Conservation (phyloP, 2,113 vertebrate genomes). For the Coptodon bakossiorum region DNA sequence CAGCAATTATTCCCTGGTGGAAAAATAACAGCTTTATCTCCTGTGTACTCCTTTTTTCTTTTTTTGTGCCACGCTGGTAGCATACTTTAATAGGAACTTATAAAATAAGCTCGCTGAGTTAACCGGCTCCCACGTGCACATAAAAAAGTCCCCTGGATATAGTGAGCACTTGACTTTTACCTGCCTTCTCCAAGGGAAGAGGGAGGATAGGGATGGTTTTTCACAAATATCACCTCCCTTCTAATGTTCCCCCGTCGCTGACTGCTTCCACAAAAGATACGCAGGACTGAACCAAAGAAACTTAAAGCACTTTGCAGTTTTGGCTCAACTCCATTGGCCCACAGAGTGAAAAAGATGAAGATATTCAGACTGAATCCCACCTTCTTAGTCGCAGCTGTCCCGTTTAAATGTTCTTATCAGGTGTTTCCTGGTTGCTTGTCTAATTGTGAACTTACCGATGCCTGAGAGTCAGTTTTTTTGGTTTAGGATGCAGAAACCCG, state of each 20-base stretch:
- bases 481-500: constrained; percentile 80
- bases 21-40: constrained; percentile 61
- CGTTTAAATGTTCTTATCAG: not conserved
- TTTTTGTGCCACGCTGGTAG: constrained; percentile 48
- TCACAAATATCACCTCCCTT: constrained; percentile 69
- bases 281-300: constrained; percentile 24
- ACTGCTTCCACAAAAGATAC: constrained; percentile 26
- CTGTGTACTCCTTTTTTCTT: constrained; percentile 35
- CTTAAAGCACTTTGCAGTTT: constrained; percentile 7
- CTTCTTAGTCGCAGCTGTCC: not conserved
- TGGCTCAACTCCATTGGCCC: constrained; percentile 6
- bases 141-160: constrained; percentile 70
- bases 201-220: constrained; percentile 74
- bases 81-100: constrained; percentile 72
- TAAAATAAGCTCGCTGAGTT: constrained; percentile 65
- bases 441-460: not conserved
- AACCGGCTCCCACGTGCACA: constrained; percentile 69
- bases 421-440: not conserved
- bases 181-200: constrained; percentile 55
- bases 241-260: constrained; percentile 49
- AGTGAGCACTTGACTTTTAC: constrained; percentile 75
- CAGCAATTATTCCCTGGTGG: constrained; percentile 33
- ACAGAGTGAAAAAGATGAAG: not conserved
- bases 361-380: not conserved
- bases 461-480: not conserved